Evolutionary conservation across 2,113 vertebrate genomes (phyloP), one percentile per base, ranked within the genome.

Genomic region (Brachypteracias leptosomus): DNA sequence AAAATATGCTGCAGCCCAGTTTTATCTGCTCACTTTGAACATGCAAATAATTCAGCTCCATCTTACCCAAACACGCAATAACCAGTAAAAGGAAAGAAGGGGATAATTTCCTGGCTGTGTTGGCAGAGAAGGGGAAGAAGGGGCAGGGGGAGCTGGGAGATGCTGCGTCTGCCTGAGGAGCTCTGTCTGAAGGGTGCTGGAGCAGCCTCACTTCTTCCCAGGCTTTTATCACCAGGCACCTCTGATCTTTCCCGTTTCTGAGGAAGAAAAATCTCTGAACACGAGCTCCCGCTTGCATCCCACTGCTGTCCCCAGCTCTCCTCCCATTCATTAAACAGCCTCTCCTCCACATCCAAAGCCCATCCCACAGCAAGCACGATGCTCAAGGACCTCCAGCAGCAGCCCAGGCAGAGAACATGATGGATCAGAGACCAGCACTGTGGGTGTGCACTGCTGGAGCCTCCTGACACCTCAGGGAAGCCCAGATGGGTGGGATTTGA

Each of bases 21-120:
- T 80, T 87, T 85, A 85, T 81, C 94, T 89, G 76, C 71, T 75
- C 21, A 67, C 80, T 93, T 82, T 85, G 86, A 96, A 79, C n/a
- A 35, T 22, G 36, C 73, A 88, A 73, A 90, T 93, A 87, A 88
- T 84, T 72, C 76, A 72, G 74, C 87, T 93, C 80, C 80, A 57
- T 90, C 85, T 68, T 63, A 36, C 13, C 80, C 51, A 77, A 72
- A 19, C 68, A 21, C 78, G 55, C 92, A 36, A 40, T 70, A 88
- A 77, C 16, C 38, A 31, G 74, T 1, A 42, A 11, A 2, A 11
- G 79, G 72, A 33, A 74, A 25, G 66, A 67, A 28, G 19, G 19
- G 78, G 88, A 42, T 26, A 8, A 70, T 71, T 81, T 68, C 25
- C 31, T 29, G 22, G 44, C 21, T 10, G 88, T 22, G 68, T 8